Evolutionary conservation across 2,797 vertebrate genomes (phyloP), one percentile per base, ranked within the genome.

Genomic region (Naso thynnoides): DNA sequence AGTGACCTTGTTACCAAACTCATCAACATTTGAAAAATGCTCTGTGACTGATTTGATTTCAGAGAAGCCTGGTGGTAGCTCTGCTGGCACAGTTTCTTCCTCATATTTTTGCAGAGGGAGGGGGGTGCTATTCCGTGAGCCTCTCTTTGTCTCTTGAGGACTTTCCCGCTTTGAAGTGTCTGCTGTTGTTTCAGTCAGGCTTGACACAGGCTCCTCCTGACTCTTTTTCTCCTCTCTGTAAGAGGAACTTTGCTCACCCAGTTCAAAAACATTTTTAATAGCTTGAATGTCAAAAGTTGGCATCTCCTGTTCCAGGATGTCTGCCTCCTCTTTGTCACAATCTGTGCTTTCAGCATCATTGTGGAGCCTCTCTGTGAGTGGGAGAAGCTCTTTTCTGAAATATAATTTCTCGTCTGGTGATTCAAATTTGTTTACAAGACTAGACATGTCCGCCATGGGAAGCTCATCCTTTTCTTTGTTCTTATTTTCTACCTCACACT

Each of bases 251-350:
- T 87, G 85, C 72, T 95, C 94, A 78, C 86, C 88, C 74, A 93
- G 93, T 93, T 95, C 93, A 92, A 96, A 95, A 87, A 93, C 88
- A 89, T 94, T 93, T 93, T 91, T 94, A 75, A 94, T 92, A 69
- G 93, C 93, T 83, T 92, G 94, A 48, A 95, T 91, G 88, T 95
- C 93, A 88, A 95, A 95, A 81, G 82, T 73, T 74, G 93, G 86
- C 59, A 83, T 89, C 72, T 93, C 92, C 79, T 95, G 90, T 68
- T 94, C 80, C 62, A 88, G 72, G 58, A 79, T 54, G 52, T 86
- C 82, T 85, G 58, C 78, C 61, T 82, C 91, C 78, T 91, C 85
- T 60, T 73, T 81, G 79, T 95, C 89, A 67, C 73, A 62, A 55
- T 91, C 86, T 62, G 59, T 26, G 60, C 84, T 78, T 77, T 93